Evolutionary conservation across 1,140 invertebrate genomes (phyloP), one percentile per base, ranked within the genome.

Genomic region (Drosophila murphyi): DNA sequence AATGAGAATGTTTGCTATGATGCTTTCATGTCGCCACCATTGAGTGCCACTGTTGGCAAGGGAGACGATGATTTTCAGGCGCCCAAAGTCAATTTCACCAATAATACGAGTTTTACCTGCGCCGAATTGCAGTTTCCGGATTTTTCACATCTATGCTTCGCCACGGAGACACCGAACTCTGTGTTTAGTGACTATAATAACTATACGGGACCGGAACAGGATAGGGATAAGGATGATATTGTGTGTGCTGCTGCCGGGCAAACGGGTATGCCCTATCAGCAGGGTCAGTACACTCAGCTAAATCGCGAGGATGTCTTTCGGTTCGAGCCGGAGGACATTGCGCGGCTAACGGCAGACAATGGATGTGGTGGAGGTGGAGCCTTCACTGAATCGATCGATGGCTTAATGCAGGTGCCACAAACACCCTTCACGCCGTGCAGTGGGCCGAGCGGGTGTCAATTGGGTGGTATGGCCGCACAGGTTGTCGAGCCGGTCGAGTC

Each of bases 241-340:
- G 86, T 89, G 3, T 89, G 86, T 41, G 86, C 86, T 0, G 8
- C 54, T 0, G 67, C 67, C 0, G 80, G 73, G 10, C 64, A 67
- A 5, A 69, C 71, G 2, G 75, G 80, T 1, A 85, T 72, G 56
- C 68, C 73, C 4, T 89, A 80, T 55, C 88, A 89, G 50, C 80
- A 89, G 85, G 85, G 85, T 8, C 85, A 89, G 34, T 89, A 89
- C 56, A 81, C 82, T 0, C 82, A 90, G 55, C 71, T 89, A 1
- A 87, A 86, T 35, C 76, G 89, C 12, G 90, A 92, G 68, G 90
- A 91, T 65, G 78, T 92, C 29, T 92, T 92, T 47, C 92, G 92
- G 28, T 92, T 92, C 50, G 92, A 92, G 64, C 92, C 92, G 12
- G 92, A 92, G 74, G 90, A 92, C 31, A 92, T 92, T 47, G 90